Percentiles rank a stretch among this genome's conserved stretches.
Conservation (phyloP, 2,888 invertebrate genomes). For the Macrostomum cliftonense region DNA sequence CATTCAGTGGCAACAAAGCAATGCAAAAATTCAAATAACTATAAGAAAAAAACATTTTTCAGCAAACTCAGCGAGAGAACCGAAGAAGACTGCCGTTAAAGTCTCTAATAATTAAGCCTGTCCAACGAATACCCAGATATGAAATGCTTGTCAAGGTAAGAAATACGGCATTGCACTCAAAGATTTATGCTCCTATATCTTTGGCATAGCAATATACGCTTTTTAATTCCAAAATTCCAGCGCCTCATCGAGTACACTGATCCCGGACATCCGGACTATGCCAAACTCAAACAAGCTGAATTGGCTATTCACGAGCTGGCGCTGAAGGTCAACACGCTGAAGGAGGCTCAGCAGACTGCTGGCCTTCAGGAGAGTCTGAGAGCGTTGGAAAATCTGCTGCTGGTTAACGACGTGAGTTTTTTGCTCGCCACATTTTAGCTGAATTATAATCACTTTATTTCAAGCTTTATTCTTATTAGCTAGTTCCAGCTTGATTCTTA, state of each 20-base stretch:
- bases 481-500: no score
- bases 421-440: no score
- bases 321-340: slow-evolving; percentile 68
- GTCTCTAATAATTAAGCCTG: slow-evolving; percentile 80
- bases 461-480: no score
- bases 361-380: slow-evolving; percentile 53
- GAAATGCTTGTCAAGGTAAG: slow-evolving; percentile 59
- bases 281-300: slow-evolving; percentile 48
- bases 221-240: no score
- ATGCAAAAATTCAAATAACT: no score
- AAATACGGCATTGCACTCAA: no score
- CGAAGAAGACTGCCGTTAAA: slow-evolving; percentile 72
- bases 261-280: slow-evolving; percentile 65
- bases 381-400: slow-evolving; percentile 60
- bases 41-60: not conserved
- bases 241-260: slow-evolving; percentile 82
- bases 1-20: no score
- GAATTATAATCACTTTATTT: no score
- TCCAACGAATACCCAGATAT: slow-evolving; percentile 85
- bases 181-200: no score
- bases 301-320: slow-evolving; percentile 73
- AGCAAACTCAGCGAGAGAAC: slow-evolving; percentile 48
- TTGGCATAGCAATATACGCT: no score
- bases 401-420: slow-evolving; percentile 40
- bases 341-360: slow-evolving; percentile 52